A percentile compares a stretch with the other conserved stretches of the same genome.
phyloP scores from a whole-genome alignment of 2,113 vertebrate genomes.

The Apodemus sylvaticus region DNA sequence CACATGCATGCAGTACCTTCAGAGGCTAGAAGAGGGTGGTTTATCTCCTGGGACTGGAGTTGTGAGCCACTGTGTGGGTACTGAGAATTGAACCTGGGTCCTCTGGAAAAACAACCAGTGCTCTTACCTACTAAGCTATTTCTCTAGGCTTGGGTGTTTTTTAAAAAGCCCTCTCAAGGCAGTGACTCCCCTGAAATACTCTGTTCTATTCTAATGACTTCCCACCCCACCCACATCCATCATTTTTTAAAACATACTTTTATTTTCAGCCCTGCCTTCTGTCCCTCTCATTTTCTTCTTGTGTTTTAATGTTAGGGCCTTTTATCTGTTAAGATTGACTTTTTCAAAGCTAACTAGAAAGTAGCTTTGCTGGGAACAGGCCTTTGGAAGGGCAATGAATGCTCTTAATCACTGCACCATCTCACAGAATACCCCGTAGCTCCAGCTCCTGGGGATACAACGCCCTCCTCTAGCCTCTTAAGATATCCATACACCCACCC shows the following conservation, averaged over 20 bases:
- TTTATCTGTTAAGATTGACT: not conserved
- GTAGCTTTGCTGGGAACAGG: not conserved
- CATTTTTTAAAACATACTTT: not conserved
- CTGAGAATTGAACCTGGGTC: not conserved
- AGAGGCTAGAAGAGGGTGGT: not conserved
- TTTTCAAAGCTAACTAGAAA: not conserved
- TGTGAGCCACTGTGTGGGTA: not conserved
- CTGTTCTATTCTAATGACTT: not conserved
- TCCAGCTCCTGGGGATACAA: not conserved
- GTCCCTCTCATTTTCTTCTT: not conserved
- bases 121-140: not conserved
- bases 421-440: not conserved
- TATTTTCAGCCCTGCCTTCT: not conserved
- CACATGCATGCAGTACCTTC: not conserved
- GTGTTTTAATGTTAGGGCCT: not conserved
- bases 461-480: not conserved
- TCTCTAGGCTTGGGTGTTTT: not conserved
- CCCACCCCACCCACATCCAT: not conserved
- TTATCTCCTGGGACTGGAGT: not conserved
- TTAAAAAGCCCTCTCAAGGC: not conserved
- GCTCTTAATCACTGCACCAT: not conserved
- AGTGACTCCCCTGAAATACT: not conserved
- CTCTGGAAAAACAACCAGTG: not conserved
- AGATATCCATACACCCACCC: too few relatives aligned
- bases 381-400: not conserved